These are phyloP conservation scores for Progne subis DNA, from an alignment of 2,113 vertebrate species.

Conservation along the genomic window DNA sequence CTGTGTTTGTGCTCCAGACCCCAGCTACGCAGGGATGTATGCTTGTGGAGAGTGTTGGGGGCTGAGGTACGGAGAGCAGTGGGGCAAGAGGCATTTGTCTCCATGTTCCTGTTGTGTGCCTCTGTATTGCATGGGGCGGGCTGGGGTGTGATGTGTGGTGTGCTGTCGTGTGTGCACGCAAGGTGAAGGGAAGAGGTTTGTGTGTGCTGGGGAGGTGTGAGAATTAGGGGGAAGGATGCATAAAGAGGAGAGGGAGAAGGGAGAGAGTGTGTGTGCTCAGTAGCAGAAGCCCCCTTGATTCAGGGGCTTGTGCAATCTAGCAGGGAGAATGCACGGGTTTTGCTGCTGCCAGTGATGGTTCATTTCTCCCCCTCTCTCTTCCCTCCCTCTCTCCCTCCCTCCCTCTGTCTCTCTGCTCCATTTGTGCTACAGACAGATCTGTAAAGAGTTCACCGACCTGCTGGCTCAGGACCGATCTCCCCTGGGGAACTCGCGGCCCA, in stretches of 20 bases:
- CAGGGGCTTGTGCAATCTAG: background rate
- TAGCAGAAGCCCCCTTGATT: background rate
- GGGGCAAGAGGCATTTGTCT: rapidly evolving
- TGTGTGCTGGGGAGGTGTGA: background rate
- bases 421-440: slow-evolving; percentile 92
- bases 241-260: background rate
- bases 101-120: background rate
- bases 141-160: rapidly evolving
- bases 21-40: background rate
- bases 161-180: rapidly evolving
- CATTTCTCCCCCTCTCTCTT: slow-evolving; percentile 23
- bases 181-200: background rate
- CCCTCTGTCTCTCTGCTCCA: slow-evolving; percentile 54
- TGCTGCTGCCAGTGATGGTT: background rate
- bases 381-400: background rate
- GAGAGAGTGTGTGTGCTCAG: rapidly evolving
- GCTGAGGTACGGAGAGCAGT: rapidly evolving
- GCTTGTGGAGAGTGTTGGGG: background rate
- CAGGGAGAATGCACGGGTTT: background rate
- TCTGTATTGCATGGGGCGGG: background rate
- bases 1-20: background rate
- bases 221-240: background rate
- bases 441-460: slow-evolving; percentile 99
- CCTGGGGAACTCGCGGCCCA: slow-evolving; percentile 96
- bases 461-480: slow-evolving; percentile 99